phyloP scores from a whole-genome alignment of 2,797 vertebrate species.

The Sciurus vulgaris region DNA sequence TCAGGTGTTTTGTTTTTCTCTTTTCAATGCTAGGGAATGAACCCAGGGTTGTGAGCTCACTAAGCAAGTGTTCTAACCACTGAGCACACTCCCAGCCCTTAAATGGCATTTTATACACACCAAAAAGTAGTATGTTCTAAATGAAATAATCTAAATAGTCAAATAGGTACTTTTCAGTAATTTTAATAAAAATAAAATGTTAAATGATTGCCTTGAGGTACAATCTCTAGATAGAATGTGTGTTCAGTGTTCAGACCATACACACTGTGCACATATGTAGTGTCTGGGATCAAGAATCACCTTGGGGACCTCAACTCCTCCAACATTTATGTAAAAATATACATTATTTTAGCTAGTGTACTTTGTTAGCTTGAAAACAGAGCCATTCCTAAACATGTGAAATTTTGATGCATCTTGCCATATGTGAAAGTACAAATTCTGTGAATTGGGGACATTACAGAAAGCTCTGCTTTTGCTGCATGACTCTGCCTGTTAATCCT shows the following conservation, averaged over 20 bases:
- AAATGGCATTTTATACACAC: neutral
- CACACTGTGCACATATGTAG: neutral
- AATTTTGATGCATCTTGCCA: neutral
- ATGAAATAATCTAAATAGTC: slow-evolving; percentile 44
- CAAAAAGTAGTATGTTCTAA: slow-evolving; percentile 41
- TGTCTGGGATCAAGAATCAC: neutral
- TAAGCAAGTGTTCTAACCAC: too few relatives aligned
- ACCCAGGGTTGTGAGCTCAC: too few relatives aligned
- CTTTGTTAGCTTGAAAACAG: slow-evolving; percentile 37
- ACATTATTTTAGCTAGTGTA: slow-evolving; percentile 25
- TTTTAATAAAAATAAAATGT: slow-evolving; percentile 65
- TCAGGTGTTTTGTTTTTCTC: too few relatives aligned
- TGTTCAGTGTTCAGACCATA: neutral
- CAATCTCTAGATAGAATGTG: neutral
- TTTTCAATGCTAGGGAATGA: too few relatives aligned
- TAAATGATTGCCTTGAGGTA: slow-evolving; percentile 4
- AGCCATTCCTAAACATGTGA: neutral
- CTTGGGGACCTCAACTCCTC: neutral
- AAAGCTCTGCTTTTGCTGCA: slow-evolving; percentile 4
- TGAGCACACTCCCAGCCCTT: too few relatives aligned
- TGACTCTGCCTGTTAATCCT: neutral
- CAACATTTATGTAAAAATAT: slow-evolving; percentile 30
- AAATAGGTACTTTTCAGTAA: slow-evolving; percentile 36
- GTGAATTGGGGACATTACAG: neutral
- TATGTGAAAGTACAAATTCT: neutral